phyloP scores from a whole-genome alignment of 1,140 invertebrate genomes.

The Drosophila ogumai region DNA sequence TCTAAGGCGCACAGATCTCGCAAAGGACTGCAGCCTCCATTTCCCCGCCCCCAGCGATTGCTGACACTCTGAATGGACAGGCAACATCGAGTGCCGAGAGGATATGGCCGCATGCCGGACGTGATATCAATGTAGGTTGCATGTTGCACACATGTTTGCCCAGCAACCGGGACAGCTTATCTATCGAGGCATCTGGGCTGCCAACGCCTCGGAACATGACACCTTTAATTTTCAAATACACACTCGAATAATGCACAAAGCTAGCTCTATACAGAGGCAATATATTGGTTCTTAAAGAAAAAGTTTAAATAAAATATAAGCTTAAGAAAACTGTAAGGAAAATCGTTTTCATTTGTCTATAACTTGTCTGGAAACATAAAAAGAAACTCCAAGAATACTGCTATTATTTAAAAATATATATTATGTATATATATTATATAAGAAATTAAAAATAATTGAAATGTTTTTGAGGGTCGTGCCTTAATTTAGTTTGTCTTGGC shows the following conservation, averaged over 20 bases:
- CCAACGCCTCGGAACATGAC: constrained; percentile 70
- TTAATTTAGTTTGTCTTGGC: background rate
- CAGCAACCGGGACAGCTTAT: constrained; percentile 67
- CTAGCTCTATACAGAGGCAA: background rate
- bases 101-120: constrained; percentile 17
- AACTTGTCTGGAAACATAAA: background rate
- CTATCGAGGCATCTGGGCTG: constrained; percentile 79
- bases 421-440: too few relatives aligned
- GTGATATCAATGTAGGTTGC: constrained; percentile 52
- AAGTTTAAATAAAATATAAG: background rate
- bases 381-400: background rate
- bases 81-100: constrained; percentile 43
- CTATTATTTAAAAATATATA: background rate
- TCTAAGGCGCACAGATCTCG: constrained; percentile 70
- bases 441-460: background rate
- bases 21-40: background rate
- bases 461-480: background rate
- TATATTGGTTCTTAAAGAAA: background rate
- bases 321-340: background rate
- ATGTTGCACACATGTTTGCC: constrained; percentile 46
- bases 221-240: constrained; percentile 64
- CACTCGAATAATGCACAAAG: constrained; percentile 4
- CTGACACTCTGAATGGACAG: constrained; percentile 78
- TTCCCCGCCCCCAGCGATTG: constrained; percentile 37
- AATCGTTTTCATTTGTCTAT: background rate